phyloP scores from a whole-genome alignment of 2,888 invertebrate species.

The Caenorhabditis panamensis region DNA sequence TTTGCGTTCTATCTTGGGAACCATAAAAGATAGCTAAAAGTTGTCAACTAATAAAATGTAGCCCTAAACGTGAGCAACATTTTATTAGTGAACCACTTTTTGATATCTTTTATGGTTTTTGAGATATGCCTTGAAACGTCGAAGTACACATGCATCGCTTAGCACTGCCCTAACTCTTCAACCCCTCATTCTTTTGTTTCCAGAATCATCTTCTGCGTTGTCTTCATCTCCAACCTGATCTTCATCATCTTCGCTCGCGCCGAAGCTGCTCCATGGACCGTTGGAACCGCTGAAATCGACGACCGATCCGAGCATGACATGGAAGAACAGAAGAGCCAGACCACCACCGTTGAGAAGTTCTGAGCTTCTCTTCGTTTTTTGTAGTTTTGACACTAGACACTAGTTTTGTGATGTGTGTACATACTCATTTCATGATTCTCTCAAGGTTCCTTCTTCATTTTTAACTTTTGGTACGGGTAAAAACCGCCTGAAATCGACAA shows the following conservation, averaged over 20 bases:
- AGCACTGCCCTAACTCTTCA: not conserved
- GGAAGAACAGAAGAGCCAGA: slow-evolving; percentile 46
- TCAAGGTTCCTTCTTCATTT: not conserved
- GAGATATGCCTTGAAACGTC: no score
- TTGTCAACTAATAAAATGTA: no score
- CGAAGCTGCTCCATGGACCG: slow-evolving; percentile 63
- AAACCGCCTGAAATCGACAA: slow-evolving; percentile 5
- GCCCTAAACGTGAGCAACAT: no score
- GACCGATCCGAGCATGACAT: slow-evolving; percentile 48
- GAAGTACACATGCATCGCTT: no score
- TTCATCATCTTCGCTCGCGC: slow-evolving; percentile 62
- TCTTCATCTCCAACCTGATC: slow-evolving; percentile 62
- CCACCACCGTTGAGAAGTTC: slow-evolving; percentile 38
- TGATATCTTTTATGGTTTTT: no score
- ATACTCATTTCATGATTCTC: not conserved
- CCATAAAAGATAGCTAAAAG: no score
- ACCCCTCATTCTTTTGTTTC: slow-evolving; percentile 12
- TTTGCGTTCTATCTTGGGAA: no score
- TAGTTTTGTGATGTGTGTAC: slow-evolving; percentile 13
- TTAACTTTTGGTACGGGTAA: not conserved
- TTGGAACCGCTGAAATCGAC: slow-evolving; percentile 60
- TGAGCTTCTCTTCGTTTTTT: no score
- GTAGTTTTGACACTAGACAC: slow-evolving; percentile 20
- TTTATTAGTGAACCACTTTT: no score
- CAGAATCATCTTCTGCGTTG: slow-evolving; percentile 64